phyloP scores from a whole-genome alignment of 2,888 invertebrate genomes.

The Philonicus albiceps region DNA sequence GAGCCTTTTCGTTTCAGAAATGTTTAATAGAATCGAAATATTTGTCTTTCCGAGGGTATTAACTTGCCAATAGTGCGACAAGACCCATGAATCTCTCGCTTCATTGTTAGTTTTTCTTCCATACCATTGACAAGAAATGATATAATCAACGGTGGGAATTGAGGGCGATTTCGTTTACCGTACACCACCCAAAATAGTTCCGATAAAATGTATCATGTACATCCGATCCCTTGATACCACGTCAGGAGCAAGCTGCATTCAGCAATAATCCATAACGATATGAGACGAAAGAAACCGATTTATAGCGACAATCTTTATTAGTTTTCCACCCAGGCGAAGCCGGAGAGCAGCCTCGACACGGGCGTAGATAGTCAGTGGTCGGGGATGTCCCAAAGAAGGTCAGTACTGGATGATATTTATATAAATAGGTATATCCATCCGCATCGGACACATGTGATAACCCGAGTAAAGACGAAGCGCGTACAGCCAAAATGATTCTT shows the following conservation, averaged over 20 bases:
- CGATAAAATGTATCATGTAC: conserved; percentile 2
- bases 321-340: not conserved
- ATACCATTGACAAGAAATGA: not conserved
- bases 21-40: not conserved
- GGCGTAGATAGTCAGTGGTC: not conserved
- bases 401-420: not conserved
- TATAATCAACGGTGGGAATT: not conserved
- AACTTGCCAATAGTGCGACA: not conserved
- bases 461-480: not conserved
- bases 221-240: not conserved
- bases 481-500: not conserved
- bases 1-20: not conserved
- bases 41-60: not conserved
- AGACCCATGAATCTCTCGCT: not conserved
- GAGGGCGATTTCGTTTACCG: not conserved
- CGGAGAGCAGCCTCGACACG: not conserved
- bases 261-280: conserved; percentile 35
- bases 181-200: not conserved
- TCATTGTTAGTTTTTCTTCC: conserved; percentile 28
- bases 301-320: conserved; percentile 34
- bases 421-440: not conserved
- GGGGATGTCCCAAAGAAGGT: not conserved
- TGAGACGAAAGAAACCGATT: conserved; percentile 24
- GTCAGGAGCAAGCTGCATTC: conserved; percentile 19
- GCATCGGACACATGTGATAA: not conserved